Percentiles rank a stretch among this genome's conserved stretches.
These are phyloP conservation scores for Oryzaephilus surinamensis DNA, from an alignment of 1,140 invertebrate genomes.

Conservation along the genomic window DNA sequence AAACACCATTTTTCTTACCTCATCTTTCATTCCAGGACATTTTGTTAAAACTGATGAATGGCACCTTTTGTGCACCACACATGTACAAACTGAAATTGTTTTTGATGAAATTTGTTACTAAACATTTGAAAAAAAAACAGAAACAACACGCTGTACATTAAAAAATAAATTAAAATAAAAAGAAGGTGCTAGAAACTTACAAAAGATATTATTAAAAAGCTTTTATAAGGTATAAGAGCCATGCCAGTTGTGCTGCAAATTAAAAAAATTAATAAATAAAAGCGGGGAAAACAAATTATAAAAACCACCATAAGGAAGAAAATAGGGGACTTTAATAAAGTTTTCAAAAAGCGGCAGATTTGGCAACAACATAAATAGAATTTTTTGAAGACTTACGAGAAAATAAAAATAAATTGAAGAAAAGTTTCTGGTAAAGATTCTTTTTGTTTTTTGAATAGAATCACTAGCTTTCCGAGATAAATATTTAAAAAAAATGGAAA, in stretches of 20 bases:
- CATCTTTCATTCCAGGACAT: conserved; percentile 91
- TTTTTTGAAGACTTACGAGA: too few species aligned
- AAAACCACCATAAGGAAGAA: too few species aligned
- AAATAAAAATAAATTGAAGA: too few species aligned
- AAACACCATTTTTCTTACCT: conserved; percentile 41
- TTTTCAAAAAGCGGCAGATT: too few species aligned
- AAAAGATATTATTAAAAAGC: conserved; percentile 29
- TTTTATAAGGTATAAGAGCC: conserved; percentile 24
- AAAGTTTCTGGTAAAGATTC: too few species aligned
- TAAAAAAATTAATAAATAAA: conserved; percentile 25
- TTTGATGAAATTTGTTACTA: conserved; percentile 31
- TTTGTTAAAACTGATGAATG: conserved; percentile 88
- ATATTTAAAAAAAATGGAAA: too few species aligned
- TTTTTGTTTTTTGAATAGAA: too few species aligned
- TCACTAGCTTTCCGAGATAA: too few species aligned
- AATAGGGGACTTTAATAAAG: too few species aligned
- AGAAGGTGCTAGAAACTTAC: conserved; percentile 22
- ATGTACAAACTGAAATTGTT: conserved; percentile 74
- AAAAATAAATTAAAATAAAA: neutral
- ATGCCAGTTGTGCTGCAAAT: conserved; percentile 33
- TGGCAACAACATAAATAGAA: too few species aligned
- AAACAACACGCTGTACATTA: neutral
- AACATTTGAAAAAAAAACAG: neutral
- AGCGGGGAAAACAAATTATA: too few species aligned
- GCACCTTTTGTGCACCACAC: conserved; percentile 95